Conservation (phyloP, 2,113 vertebrate genomes). For the Anthoscopus minutus region DNA sequence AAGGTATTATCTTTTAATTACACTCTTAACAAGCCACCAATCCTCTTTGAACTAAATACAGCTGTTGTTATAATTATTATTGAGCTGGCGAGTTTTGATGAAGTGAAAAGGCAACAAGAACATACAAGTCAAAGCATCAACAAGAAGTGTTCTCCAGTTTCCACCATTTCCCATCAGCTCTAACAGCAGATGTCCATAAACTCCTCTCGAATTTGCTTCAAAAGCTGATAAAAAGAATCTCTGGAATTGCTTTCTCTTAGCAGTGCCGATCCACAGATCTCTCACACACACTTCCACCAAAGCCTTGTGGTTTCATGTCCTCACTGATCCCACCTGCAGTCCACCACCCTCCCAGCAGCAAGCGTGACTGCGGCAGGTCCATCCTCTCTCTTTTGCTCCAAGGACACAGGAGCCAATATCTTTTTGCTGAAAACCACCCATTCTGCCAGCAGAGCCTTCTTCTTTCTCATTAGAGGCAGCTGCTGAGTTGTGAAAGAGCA, state of each 20-base stretch:
- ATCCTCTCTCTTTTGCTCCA: not conserved
- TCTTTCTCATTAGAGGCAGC: not conserved
- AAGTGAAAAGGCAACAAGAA: not conserved
- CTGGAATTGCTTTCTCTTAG: not conserved
- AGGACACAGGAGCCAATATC: not conserved
- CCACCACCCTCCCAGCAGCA: not conserved
- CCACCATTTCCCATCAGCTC: not conserved
- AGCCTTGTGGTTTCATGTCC: not conserved
- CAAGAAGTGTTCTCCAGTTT: not conserved
- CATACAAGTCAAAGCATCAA: not conserved
- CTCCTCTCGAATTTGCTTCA: not conserved
- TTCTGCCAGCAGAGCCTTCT: not conserved
- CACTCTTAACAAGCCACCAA: not conserved
- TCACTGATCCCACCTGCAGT: not conserved
- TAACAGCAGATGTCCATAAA: not conserved
- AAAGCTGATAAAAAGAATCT: not conserved
- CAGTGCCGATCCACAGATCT: accelerated
- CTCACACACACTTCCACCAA: not conserved
- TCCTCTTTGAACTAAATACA: not conserved
- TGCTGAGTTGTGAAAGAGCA: not conserved
- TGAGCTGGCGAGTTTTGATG: not conserved
- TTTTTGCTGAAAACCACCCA: not conserved
- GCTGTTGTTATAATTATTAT: not conserved
- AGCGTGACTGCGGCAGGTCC: not conserved
- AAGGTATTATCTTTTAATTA: not conserved